Conservation (phyloP, 2,888 invertebrate genomes). For the Muscina levida region DNA sequence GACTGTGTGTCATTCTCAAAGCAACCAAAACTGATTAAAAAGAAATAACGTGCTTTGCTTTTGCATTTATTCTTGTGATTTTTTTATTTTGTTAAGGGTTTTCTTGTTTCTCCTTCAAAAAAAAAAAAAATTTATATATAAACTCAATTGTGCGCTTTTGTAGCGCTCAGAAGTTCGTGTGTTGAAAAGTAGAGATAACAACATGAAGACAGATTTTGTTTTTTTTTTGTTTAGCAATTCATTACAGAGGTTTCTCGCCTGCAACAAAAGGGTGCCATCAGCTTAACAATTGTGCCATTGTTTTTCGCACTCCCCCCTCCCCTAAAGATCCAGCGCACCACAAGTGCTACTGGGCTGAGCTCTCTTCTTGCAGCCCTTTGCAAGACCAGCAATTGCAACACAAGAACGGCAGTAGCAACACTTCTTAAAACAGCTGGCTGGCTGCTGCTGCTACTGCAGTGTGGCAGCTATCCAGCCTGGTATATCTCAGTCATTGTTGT, state of each 20-base stretch:
- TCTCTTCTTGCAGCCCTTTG: background rate
- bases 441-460: no score
- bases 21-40: slow-evolving; percentile 27
- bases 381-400: no score
- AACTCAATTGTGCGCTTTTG: slow-evolving; percentile 29
- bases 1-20: slow-evolving; percentile 47
- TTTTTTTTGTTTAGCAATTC: no score
- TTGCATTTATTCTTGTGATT: background rate
- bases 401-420: no score
- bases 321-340: background rate
- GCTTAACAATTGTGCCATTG: slow-evolving; percentile 4
- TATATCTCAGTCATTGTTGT: background rate
- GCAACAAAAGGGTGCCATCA: slow-evolving; percentile 11
- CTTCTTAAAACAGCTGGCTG: no score
- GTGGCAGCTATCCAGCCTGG: no score
- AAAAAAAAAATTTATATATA: slow-evolving; percentile 22
- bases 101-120: background rate
- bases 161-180: background rate
- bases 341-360: background rate
- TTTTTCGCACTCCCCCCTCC: background rate
- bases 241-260: background rate
- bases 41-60: background rate
- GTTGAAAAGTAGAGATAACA: slow-evolving; percentile 9
- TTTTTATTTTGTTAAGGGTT: background rate
- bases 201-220: slow-evolving; percentile 24